These are phyloP conservation scores for Ciona savignyi DNA, from an alignment of 23 tunicate species.

Conservation along the genomic window DNA sequence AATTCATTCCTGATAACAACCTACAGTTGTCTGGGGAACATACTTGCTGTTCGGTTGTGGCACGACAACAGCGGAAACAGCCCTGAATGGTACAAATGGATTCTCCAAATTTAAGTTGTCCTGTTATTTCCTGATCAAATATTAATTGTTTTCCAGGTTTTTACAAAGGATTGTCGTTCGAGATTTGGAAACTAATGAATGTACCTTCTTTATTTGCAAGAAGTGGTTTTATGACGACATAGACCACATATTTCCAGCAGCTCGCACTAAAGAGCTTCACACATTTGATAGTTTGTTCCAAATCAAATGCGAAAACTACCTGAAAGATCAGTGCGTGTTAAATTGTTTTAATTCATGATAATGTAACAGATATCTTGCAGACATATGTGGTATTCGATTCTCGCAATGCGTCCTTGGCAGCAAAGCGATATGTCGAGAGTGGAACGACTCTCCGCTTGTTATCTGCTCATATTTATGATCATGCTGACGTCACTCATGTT, in stretches of 20 bases:
- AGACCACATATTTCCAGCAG: slow-evolving; percentile 18
- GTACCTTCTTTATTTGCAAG: slow-evolving; percentile 20
- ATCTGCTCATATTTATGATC: slow-evolving; percentile 4
- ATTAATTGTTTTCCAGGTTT: slow-evolving; percentile 15
- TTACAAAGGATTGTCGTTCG: slow-evolving; percentile 18
- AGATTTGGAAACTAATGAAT: slow-evolving; percentile 27
- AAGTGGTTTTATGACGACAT: slow-evolving; percentile 11
- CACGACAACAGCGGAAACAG: slow-evolving; percentile 41
- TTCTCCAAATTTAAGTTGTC: no score
- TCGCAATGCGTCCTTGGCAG: slow-evolving; percentile 46
- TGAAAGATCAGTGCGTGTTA: slow-evolving; percentile 25
- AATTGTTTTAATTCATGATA: no score
- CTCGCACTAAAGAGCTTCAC: slow-evolving; percentile 15
- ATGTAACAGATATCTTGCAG: no score
- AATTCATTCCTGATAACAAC: slow-evolving; percentile 20
- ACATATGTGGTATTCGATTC: slow-evolving; percentile 39
- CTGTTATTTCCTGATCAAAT: not conserved
- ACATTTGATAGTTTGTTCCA: slow-evolving; percentile 12
- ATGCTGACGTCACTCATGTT: slow-evolving; percentile 29
- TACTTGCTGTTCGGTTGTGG: slow-evolving; percentile 49
- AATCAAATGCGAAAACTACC: slow-evolving; percentile 12
- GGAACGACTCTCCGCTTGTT: slow-evolving; percentile 22
- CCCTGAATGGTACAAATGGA: slow-evolving; percentile 72
- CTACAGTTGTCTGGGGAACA: slow-evolving; percentile 17
- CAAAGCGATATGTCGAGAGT: slow-evolving; percentile 20